Conservation (phyloP, 2,113 vertebrate species). For the Emydura subglobosa region DNA sequence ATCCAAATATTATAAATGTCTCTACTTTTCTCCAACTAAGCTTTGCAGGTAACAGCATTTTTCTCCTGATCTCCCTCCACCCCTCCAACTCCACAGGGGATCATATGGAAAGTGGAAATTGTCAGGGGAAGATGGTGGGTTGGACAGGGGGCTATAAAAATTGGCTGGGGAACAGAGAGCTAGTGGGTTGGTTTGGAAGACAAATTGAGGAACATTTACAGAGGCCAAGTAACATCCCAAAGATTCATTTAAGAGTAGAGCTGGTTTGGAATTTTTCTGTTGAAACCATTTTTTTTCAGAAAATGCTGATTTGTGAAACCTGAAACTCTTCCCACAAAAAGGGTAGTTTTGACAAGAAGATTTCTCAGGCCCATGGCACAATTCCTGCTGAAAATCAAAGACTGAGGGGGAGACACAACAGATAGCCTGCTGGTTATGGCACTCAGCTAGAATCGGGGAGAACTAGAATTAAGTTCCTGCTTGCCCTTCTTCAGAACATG, state of each 20-base stretch:
- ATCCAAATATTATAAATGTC: slow-evolving; percentile 53
- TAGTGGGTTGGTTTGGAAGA: not conserved
- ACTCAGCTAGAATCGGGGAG: not conserved
- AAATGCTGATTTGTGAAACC: not conserved
- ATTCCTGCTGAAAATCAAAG: not conserved
- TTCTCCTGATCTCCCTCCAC: not conserved
- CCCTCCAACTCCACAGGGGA: not conserved
- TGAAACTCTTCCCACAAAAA: not conserved
- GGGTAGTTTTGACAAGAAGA: not conserved
- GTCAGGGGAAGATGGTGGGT: not conserved
- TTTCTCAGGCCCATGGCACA: not conserved
- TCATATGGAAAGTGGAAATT: not conserved
- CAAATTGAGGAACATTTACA: not conserved
- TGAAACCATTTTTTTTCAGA: not conserved
- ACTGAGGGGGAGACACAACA: not conserved
- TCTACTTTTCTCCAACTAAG: slow-evolving; percentile 42
- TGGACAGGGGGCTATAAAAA: not conserved
- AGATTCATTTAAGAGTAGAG: not conserved
- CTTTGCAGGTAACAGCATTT: not conserved
- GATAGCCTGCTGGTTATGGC: not conserved
- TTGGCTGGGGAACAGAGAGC: not conserved
- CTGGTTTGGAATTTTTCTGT: not conserved
- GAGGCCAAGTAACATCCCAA: not conserved
- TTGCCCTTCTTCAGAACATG: no score
- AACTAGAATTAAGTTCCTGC: not conserved